Evolutionary conservation across 2,888 invertebrate species (phyloP), one percentile per base, ranked within the genome.

Genomic region (Liodrosophila aerea): DNA sequence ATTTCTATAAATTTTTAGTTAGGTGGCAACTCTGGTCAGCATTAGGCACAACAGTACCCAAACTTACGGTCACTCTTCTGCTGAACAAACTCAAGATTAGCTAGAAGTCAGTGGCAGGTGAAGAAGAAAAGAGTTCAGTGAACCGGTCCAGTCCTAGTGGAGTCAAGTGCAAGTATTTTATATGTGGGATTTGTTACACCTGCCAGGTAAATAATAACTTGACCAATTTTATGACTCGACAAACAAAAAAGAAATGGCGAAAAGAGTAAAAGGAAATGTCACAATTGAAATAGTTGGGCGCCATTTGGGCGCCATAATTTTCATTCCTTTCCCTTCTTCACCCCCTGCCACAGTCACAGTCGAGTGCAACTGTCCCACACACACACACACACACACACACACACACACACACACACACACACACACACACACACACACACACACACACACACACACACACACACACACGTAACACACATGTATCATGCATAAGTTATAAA

Each of bases 291-390:
- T 74, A 58, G 60, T 71, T 60, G 57, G 37, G 58, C 53, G 60
- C 54, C 75, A 69, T 74, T 69, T 74, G 71, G 71, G 60, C 60
- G 58, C 57, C 65, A 70, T 58, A 72, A 72, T 61, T 74, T 72
- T 34, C 40, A 53, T 47, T 47, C 33, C 12, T 34, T 22, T 22
- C 3, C 22, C 22, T 2, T n/a, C n/a, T n/a, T n/a, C n/a, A 31
- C 45, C 11, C 11, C 29, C n/a, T 12, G 13, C n/a, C 11, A 34
- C 30, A 53, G 9, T 22, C 16, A 12, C 16, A 5, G 22, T 22
- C 22, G 22, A 22, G 22, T 22, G 22, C 22, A 22, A 36, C 7
- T 30, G 36, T 7, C 37, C 7, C 41, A 41, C 27, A 27, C 29
- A 41, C 27, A 27, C 41, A 41, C 22, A 22, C 22, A 4, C 22